phyloP scores from a whole-genome alignment of 2,113 vertebrate species.

The Spilogale gracilis region DNA sequence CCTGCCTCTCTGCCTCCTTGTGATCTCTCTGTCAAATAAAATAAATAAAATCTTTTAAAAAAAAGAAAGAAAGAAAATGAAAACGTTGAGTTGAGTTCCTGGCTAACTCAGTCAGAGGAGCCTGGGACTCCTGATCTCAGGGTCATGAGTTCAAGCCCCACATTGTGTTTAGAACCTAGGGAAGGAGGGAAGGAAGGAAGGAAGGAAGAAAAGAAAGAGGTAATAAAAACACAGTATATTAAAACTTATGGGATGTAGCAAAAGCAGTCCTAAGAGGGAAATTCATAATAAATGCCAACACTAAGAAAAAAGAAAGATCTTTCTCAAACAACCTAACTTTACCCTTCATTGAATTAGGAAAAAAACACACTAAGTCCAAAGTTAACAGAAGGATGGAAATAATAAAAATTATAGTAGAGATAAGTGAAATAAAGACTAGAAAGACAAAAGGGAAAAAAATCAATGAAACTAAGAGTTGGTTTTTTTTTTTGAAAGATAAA shows the following conservation, averaged over 20 bases:
- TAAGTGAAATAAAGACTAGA: conserved; percentile 21
- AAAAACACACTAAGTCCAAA: background rate
- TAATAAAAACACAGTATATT: background rate
- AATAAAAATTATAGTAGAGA: conserved; percentile 23
- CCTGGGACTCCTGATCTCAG: background rate
- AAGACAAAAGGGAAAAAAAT: background rate
- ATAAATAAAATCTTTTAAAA: too few species aligned
- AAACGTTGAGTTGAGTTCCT: background rate
- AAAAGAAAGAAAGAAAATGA: background rate
- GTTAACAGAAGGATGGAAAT: background rate
- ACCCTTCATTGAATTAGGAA: background rate
- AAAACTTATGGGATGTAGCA: background rate
- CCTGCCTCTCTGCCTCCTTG: too few species aligned
- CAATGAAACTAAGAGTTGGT: background rate
- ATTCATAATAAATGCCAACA: background rate
- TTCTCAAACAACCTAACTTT: background rate
- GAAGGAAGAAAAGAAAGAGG: background rate
- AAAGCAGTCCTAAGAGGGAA: background rate
- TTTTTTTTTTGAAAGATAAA: background rate
- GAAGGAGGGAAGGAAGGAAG: background rate
- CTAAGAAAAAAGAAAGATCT: background rate
- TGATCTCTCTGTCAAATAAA: too few species aligned
- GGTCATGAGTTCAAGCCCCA: background rate
- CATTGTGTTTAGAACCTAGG: background rate
- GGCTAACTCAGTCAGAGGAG: background rate